Base-by-base conservation (phyloP, 2,888 invertebrate species). In the Chironomus tentans region DNA sequence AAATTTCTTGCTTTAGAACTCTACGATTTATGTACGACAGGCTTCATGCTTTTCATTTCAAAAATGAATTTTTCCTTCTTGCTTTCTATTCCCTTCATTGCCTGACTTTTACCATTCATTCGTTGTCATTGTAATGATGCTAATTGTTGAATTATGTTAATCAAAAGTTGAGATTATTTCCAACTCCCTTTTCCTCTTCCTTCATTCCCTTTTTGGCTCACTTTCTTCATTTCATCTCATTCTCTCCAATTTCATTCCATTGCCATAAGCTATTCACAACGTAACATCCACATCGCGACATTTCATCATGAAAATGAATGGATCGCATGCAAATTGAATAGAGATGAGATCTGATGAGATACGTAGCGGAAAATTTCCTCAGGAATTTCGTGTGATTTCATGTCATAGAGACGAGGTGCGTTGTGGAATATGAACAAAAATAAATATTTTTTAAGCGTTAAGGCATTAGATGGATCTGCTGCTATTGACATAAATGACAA, bases 91-190 rank as follows among this genome's bases (percentile, higher is more conserved):
- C 1, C 10, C 38, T 38, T 38, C 38, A 38, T 38, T 38, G 38
- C 38, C 38, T 38, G 38, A 38, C 10, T 38, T 38, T 38, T 38
- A 38, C 38, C 38, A 38, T 38, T 13, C 65, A 65, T 65, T 65
- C 65, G 24, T 21, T 65, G 65, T 65, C 65, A 65, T 65, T 71
- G 46, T 56, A 47, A 50, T 70, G 71, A 61, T 56, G 71, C 71
- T 71, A 71, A 71, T 71, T 71, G 71, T 56, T n/a, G 50, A 56
- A 71, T 71, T 71, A 71, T 71, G 71, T 71, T 71, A 71, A 71
- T 71, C 71, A 71, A 71, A 71, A 50, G 71, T 56, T 65, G 71
- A 56, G 71, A 71, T 56, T 50, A 71, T 71, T 71, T 38, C 70
- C 46, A 10, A 28, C 56, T 50, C 12, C 24, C 21, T 24, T 13